phyloP scores from a whole-genome alignment of 2,888 invertebrate species.

The Mactromeris polynyma region DNA sequence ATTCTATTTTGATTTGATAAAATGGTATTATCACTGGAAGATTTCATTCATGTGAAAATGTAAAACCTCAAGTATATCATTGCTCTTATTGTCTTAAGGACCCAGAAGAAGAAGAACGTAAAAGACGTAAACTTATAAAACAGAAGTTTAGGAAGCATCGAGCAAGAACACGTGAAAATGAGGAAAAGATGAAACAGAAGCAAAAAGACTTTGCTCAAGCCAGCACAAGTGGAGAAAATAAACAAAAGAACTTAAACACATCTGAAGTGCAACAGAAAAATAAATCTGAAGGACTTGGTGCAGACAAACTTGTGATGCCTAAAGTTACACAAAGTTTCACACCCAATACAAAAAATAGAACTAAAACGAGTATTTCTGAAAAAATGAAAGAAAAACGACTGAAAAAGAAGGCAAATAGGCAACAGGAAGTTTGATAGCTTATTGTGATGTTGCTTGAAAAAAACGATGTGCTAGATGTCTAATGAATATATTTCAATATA shows the following conservation, averaged over 20 bases:
- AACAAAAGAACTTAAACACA: background rate
- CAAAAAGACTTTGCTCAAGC: constrained; percentile 7
- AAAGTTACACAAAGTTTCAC: background rate
- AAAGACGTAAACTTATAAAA: constrained; percentile 69
- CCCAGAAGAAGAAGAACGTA: constrained; percentile 74
- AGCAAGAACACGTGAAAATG: constrained; percentile 60
- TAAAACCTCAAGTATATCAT: background rate
- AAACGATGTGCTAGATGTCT: too few species aligned
- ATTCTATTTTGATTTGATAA: too few species aligned
- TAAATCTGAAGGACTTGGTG: background rate
- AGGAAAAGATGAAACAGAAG: constrained; percentile 49
- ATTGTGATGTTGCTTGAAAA: too few species aligned
- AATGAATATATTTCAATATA: too few species aligned
- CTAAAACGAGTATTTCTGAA: background rate
- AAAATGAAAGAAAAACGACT: constrained; percentile 13
- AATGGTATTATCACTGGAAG: too few species aligned
- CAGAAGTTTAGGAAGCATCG: constrained; percentile 68
- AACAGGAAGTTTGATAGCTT: background rate
- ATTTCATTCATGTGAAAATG: background rate
- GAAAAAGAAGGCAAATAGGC: background rate
- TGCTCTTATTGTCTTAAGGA: constrained; percentile 53
- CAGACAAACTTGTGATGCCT: background rate
- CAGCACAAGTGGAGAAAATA: background rate
- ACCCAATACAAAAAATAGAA: background rate
- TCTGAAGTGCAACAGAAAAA: background rate